Evolutionary conservation across 1,140 invertebrate species (phyloP).

Genomic region (Dreissena polymorpha): DNA sequence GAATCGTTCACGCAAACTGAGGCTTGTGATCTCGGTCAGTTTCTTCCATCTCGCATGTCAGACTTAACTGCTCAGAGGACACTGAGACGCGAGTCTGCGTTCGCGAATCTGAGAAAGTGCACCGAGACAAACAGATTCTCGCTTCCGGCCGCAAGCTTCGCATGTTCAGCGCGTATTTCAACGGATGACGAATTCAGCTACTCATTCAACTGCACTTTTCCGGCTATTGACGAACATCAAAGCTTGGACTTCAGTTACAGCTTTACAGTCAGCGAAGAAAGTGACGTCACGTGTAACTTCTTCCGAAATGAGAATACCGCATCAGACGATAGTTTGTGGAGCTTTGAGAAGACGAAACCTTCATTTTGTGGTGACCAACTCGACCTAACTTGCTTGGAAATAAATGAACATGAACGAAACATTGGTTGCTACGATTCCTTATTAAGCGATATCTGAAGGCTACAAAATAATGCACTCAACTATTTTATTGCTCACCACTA

Average conservation of each 20-base stretch:
- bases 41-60: background rate
- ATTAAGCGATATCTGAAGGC: too few relatives aligned
- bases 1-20: background rate
- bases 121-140: constrained; percentile 16
- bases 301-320: background rate
- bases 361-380: too few relatives aligned
- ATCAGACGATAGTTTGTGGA: background rate
- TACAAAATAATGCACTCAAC: too few relatives aligned
- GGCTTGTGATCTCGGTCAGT: background rate
- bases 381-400: too few relatives aligned
- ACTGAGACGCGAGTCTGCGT: constrained; percentile 39
- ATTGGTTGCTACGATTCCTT: too few relatives aligned
- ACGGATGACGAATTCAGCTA: constrained; percentile 22
- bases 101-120: constrained; percentile 12
- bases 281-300: background rate
- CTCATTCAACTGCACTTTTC: constrained; percentile 47
- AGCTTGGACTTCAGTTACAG: constrained; percentile 13
- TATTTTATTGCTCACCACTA: too few relatives aligned
- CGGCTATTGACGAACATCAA: constrained; percentile 36
- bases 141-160: background rate
- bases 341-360: background rate
- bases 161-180: background rate
- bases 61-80: background rate
- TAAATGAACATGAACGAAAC: too few relatives aligned
- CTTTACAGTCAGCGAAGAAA: background rate